These are phyloP conservation scores for Teleogryllus oceanicus DNA, from an alignment of 2,888 invertebrate species.

Conservation along the genomic window DNA sequence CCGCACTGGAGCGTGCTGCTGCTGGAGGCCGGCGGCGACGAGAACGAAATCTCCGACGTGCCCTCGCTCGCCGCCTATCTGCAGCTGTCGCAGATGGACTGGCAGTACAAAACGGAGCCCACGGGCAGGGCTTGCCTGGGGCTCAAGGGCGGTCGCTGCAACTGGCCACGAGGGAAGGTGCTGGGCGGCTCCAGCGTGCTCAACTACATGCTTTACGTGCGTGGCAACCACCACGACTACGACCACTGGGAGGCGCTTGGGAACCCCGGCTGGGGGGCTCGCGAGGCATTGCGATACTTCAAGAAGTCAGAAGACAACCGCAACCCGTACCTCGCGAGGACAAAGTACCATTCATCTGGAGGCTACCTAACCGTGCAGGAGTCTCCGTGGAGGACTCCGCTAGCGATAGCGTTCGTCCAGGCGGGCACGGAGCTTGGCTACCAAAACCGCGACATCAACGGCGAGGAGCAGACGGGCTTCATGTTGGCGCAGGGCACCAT, in stretches of 20 bases:
- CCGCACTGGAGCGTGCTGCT: slow-evolving; percentile 72
- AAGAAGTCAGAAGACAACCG: slow-evolving; percentile 85
- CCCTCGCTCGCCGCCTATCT: slow-evolving; percentile 83
- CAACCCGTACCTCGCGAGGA: slow-evolving; percentile 74
- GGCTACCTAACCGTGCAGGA: slow-evolving; percentile 78
- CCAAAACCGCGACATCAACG: slow-evolving; percentile 77
- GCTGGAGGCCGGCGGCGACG: slow-evolving; percentile 81
- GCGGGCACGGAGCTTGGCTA: slow-evolving; percentile 80
- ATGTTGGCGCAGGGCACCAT: slow-evolving; percentile 81
- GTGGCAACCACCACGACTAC: slow-evolving; percentile 79
- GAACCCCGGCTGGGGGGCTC: slow-evolving; percentile 85
- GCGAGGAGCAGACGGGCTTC: slow-evolving; percentile 72
- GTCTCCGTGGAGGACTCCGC: slow-evolving; percentile 77
- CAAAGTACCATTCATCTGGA: slow-evolving; percentile 65
- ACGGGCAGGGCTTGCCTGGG: slow-evolving; percentile 76
- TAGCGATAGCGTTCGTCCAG: slow-evolving; percentile 78
- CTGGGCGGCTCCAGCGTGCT: slow-evolving; percentile 83
- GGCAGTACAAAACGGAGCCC: slow-evolving; percentile 86
- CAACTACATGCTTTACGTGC: slow-evolving; percentile 87
- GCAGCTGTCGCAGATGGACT: slow-evolving; percentile 80
- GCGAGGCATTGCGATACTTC: slow-evolving; percentile 81
- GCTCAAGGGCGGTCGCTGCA: slow-evolving; percentile 76
- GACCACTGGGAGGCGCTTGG: slow-evolving; percentile 84
- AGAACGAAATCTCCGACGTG: slow-evolving; percentile 83
- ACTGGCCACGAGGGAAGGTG: slow-evolving; percentile 86